phyloP scores from a whole-genome alignment of 2,888 invertebrate species.

The Eupithecia subfuscata region DNA sequence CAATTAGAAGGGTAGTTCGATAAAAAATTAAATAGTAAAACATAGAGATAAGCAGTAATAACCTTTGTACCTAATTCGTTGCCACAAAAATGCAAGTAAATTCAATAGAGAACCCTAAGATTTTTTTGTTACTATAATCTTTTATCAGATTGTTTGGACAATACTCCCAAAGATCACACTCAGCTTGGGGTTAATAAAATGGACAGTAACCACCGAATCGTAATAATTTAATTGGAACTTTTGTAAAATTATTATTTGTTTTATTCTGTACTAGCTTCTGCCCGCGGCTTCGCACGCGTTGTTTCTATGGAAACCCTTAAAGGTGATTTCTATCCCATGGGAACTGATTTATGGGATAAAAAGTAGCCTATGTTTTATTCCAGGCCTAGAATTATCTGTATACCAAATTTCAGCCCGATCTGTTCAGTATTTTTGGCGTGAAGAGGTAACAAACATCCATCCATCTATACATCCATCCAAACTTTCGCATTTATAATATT shows the following conservation, averaged over 20 bases:
- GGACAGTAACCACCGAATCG: slow-evolving; percentile 5
- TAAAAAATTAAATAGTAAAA: not conserved
- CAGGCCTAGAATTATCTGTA: too few species aligned
- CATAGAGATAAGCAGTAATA: not conserved
- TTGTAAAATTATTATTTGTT: not conserved
- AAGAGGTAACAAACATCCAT: too few species aligned
- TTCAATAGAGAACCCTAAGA: not conserved
- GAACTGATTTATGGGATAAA: too few species aligned
- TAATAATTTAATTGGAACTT: slow-evolving; percentile 9
- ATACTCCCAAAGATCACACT: slow-evolving; percentile 22
- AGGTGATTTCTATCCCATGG: too few species aligned
- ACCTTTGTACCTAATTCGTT: not conserved
- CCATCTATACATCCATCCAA: too few species aligned
- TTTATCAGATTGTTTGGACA: slow-evolving; percentile 29
- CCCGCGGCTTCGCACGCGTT: too few species aligned
- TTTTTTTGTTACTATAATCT: slow-evolving; percentile 38
- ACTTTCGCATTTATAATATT: too few species aligned
- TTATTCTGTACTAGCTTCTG: too few species aligned
- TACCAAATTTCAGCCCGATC: too few species aligned
- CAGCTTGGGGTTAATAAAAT: not conserved
- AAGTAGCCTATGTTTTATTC: too few species aligned
- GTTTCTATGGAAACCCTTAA: too few species aligned
- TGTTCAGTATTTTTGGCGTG: too few species aligned
- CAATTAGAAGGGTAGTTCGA: not conserved
- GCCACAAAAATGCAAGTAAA: not conserved